phyloP scores from a whole-genome alignment of 2,113 vertebrate species.

The Oriolus oriolus region DNA sequence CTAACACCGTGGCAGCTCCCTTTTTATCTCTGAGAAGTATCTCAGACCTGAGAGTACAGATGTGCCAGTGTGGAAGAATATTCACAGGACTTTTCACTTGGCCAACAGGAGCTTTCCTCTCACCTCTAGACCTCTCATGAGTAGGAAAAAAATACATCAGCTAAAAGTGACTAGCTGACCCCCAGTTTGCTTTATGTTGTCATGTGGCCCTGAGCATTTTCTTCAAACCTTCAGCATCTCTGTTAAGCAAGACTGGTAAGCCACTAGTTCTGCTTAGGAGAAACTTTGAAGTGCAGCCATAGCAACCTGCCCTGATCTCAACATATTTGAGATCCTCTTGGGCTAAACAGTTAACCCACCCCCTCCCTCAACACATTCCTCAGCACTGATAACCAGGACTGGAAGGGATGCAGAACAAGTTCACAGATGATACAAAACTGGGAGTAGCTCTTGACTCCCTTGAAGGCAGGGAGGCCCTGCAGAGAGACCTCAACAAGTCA shows the following conservation, averaged over 20 bases:
- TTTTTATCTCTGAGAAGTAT: neutral
- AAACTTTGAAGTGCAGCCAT: neutral
- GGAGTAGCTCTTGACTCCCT: neutral
- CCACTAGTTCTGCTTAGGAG: neutral
- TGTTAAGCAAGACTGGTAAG: neutral
- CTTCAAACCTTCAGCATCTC: neutral
- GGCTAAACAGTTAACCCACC: neutral
- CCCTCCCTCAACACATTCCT: neutral
- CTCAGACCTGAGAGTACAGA: neutral
- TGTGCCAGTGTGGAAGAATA: neutral
- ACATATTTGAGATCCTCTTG: neutral
- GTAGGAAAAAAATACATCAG: neutral
- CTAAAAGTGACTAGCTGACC: neutral
- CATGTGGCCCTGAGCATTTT: neutral
- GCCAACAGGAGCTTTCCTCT: neutral
- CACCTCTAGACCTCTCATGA: neutral
- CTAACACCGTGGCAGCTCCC: neutral
- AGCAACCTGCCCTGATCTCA: neutral
- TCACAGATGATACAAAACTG: neutral
- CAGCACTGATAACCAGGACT: neutral
- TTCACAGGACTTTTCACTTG: neutral
- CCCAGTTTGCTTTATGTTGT: neutral
- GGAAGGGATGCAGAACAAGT: neutral
- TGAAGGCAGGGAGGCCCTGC: fast-evolving
- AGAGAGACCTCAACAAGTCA: neutral